Evolutionary conservation across 2,113 vertebrate genomes (phyloP).

Genomic region (Cololabis saira): DNA sequence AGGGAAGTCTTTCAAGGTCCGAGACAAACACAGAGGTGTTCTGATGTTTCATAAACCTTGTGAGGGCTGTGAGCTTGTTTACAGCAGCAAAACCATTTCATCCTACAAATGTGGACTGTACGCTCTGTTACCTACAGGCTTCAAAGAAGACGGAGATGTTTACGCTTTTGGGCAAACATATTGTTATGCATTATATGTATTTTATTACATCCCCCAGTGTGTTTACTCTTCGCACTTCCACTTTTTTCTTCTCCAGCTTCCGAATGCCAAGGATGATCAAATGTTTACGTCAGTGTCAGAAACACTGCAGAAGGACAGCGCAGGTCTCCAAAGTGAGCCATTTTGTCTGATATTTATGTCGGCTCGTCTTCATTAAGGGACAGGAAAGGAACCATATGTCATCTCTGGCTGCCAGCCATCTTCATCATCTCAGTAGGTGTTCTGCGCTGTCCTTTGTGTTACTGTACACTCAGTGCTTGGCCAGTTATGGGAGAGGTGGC

Average conservation of each 20-base stretch:
- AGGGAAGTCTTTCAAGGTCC: constrained; percentile 20
- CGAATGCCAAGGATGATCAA: constrained; percentile 43
- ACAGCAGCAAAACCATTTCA: constrained; percentile 43
- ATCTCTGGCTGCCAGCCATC: constrained; percentile 70
- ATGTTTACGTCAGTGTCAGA: constrained; percentile 54
- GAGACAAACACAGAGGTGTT: constrained; percentile 22
- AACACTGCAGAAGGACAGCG: constrained; percentile 14
- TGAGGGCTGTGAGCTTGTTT: constrained; percentile 49
- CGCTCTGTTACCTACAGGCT: constrained; percentile 47
- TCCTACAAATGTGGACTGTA: constrained; percentile 23
- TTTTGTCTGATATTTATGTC: constrained; percentile 71
- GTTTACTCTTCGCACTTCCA: constrained; percentile 4
- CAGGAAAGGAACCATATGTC: constrained; percentile 71
- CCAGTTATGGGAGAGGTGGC: constrained; percentile 57
- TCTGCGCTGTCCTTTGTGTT: constrained; percentile 63
- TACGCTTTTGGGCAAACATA: constrained; percentile 26
- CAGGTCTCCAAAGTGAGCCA: constrained; percentile 33
- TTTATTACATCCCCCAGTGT: constrained; percentile 1
- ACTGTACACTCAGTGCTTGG: constrained; percentile 43
- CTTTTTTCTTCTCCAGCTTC: constrained; percentile 3
- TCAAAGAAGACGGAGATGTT: constrained; percentile 48
- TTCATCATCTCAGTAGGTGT: constrained; percentile 74
- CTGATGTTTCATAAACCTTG: constrained; percentile 36
- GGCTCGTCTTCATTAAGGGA: constrained; percentile 75
- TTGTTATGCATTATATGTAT: constrained; percentile 42